phyloP scores from a whole-genome alignment of 2,797 vertebrate species.

The Sebastes hopkinsi region DNA sequence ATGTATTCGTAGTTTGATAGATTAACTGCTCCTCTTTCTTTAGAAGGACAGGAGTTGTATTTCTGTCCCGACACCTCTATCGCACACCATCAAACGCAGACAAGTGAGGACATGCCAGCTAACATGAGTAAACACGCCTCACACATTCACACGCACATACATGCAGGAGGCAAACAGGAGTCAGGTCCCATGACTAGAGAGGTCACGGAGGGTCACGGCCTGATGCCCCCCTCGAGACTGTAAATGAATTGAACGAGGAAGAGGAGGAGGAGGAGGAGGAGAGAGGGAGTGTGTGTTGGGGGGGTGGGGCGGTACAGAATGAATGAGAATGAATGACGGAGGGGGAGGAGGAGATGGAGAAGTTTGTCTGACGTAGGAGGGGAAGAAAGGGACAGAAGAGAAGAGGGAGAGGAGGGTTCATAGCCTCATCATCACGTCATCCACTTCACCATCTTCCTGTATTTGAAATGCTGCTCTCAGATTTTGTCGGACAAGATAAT shows the following conservation, averaged over 20 bases:
- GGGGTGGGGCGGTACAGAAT: not conserved
- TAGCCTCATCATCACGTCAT: not conserved
- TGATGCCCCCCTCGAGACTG: slow-evolving; percentile 42
- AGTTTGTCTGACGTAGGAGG: not conserved
- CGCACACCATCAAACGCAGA: slow-evolving; percentile 4
- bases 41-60: slow-evolving; percentile 17
- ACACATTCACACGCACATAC: not conserved
- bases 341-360: not conserved
- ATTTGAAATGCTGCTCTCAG: not conserved
- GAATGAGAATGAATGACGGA: slow-evolving; percentile 10
- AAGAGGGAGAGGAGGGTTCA: not conserved
- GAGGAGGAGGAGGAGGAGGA: not conserved
- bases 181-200: slow-evolving; percentile 17
- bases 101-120: not conserved
- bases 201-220: slow-evolving; percentile 43
- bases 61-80: not conserved
- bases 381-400: not conserved
- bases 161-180: not conserved
- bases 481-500: not conserved
- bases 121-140: not conserved
- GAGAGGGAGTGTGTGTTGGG: not conserved
- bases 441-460: not conserved
- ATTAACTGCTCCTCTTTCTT: slow-evolving; percentile 28
- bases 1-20: slow-evolving; percentile 23
- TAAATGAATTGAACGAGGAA: slow-evolving; percentile 52